Percentiles rank a stretch among this genome's conserved stretches.
Conservation (phyloP, 1,140 invertebrate species). For the Drosophila sp. region DNA sequence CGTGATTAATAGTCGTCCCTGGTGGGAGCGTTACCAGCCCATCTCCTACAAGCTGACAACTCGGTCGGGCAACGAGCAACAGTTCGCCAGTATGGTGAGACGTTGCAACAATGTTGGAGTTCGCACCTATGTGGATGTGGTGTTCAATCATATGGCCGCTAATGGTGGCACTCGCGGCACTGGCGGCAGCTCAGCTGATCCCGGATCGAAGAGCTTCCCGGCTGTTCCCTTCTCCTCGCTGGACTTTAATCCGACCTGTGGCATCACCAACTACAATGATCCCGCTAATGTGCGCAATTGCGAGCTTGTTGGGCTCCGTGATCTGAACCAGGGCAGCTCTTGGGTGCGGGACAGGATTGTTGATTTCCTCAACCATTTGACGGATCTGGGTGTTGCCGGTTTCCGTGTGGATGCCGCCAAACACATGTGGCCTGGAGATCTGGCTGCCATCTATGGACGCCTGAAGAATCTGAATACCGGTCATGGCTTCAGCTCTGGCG, state of each 20-base stretch:
- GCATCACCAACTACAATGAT: slow-evolving; percentile 87
- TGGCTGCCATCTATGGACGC: slow-evolving; percentile 80
- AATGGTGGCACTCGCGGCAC: slow-evolving; percentile 85
- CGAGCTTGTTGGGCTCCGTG: slow-evolving; percentile 89
- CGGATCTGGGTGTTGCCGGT: slow-evolving; percentile 92
- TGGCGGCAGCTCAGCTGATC: slow-evolving; percentile 86
- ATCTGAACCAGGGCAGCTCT: slow-evolving; percentile 88
- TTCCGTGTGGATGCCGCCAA: slow-evolving; percentile 90
- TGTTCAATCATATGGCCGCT: slow-evolving; percentile 92
- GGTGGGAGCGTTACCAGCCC: slow-evolving; percentile 95
- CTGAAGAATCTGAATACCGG: slow-evolving; percentile 87
- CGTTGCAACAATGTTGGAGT: slow-evolving; percentile 90
- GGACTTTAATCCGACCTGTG: slow-evolving; percentile 86
- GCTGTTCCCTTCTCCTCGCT: slow-evolving; percentile 86
- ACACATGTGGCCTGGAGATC: slow-evolving; percentile 91
- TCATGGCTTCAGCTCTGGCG: slow-evolving; percentile 86
- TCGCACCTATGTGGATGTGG: slow-evolving; percentile 92
- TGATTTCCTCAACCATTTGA: slow-evolving; percentile 88
- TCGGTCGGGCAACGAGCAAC: slow-evolving; percentile 90
- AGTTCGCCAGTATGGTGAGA: slow-evolving; percentile 90
- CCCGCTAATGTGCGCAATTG: slow-evolving; percentile 89
- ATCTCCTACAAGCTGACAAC: slow-evolving; percentile 92
- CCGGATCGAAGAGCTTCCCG: slow-evolving; percentile 86
- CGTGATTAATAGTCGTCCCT: slow-evolving; percentile 86
- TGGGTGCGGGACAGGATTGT: slow-evolving; percentile 89